These are phyloP conservation scores for Zophobas morio DNA, from an alignment of 1,140 invertebrate genomes.

Conservation along the genomic window DNA sequence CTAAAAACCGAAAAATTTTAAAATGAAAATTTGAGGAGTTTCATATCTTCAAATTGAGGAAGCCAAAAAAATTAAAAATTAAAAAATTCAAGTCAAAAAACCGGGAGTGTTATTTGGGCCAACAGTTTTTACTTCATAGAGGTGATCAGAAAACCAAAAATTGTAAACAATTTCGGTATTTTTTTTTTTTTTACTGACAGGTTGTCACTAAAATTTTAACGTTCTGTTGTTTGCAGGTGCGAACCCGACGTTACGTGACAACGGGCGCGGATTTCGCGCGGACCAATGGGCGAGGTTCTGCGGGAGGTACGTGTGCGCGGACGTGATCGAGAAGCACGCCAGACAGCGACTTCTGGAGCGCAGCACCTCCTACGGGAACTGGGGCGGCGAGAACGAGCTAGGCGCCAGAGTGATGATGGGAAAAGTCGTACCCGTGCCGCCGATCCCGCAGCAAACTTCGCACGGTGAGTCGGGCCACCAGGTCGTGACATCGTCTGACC, in stretches of 20 bases:
- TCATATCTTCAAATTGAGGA: too few relatives aligned
- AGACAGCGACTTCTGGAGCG: constrained; percentile 72
- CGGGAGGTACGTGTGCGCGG: constrained; percentile 81
- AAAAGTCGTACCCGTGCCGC: constrained; percentile 67
- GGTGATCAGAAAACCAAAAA: too few relatives aligned
- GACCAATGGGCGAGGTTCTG: constrained; percentile 87
- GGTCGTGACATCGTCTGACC: not conserved
- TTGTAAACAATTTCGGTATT: too few relatives aligned
- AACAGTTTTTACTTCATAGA: too few relatives aligned
- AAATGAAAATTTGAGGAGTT: too few relatives aligned
- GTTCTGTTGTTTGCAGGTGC: constrained; percentile 72
- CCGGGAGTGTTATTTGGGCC: too few relatives aligned
- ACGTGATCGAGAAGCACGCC: constrained; percentile 81
- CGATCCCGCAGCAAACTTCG: constrained; percentile 55
- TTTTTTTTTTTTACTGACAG: too few relatives aligned
- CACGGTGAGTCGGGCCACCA: constrained; percentile 54
- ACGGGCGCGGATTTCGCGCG: constrained; percentile 79
- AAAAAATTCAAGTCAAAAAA: too few relatives aligned
- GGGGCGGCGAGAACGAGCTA: constrained; percentile 74
- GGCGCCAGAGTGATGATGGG: constrained; percentile 69
- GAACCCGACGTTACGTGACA: constrained; percentile 80
- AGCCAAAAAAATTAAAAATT: too few relatives aligned
- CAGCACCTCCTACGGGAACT: constrained; percentile 71
- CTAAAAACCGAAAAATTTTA: too few relatives aligned
- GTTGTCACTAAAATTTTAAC: not conserved